Base-by-base conservation (phyloP, 2,888 invertebrate genomes). In the Drosophila siamana region DNA sequence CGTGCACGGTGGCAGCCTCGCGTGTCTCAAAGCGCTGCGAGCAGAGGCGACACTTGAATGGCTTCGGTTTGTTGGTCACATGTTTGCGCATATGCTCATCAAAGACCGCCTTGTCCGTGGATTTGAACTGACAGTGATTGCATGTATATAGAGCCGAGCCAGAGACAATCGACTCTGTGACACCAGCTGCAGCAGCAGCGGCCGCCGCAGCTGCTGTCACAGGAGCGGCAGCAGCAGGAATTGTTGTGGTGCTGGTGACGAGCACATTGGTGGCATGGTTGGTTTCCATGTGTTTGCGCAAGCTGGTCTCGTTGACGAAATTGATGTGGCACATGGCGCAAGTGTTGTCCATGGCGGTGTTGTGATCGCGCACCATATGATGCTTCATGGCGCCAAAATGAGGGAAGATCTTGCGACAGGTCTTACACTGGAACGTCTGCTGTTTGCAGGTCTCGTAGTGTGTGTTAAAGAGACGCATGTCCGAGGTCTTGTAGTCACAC, bases 31-130 rank as follows among this genome's bases (percentile, higher is more conserved):
- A 92, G 5, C 92, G 89, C 40, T 91, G 90, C 33, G 92, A 91
- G 67, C 92, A 92, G n/a, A 92, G 80, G 0, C 92, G 91, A 78
- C 92, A 92, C 80, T 92, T 92, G 63, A 92, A 92, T n/a, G 92
- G 92, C 68, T 92, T 92, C n/a, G 92, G 89, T 64, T 92, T 92
- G 22, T 75, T 84, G 41, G 81, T 78, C 15, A 90, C 76, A 73
- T 92, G 92, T 55, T 92, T 92, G 33, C 91, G 89, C 86, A 91
- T 86, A 62, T 92, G 92, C 15, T 92, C 92, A 55, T 92, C 92
- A 44, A 91, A 92, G 50, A 88, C 73, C n/a, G 76, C 62, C 72
- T 92, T 92, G 41, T 92, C 92, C 19, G 91, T 90, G 6, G 92
- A 91, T 74, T 92, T 92, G 68, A 90, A 92, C 69, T 91, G 89